Base-by-base conservation (phyloP, 1,140 invertebrate genomes). In the Leucophenga varia region DNA sequence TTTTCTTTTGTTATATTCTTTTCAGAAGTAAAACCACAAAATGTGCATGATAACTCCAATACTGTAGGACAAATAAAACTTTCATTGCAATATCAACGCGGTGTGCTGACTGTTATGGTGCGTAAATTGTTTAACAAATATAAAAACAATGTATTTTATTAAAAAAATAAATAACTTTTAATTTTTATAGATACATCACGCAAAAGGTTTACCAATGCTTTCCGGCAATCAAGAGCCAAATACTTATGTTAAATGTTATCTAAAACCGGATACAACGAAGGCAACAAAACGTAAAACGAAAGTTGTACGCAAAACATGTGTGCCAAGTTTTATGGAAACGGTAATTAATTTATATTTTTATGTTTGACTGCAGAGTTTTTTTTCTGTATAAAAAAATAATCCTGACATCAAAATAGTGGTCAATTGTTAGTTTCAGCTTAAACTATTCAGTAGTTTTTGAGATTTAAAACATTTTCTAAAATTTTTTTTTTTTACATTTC, bases 251-350 rank as follows among this genome's bases (percentile, higher is more conserved):
- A 95, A 95, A 77, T 86, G 88, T 9, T 98, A 98, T 75, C 79
- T 98, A 43, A 85, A 93, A 55, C 90, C 84, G 64, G 95, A 90
- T 77, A 89, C 79, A 65, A 88, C 81, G 48, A 95, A 95, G 79
- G 85, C 82, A 48, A 97, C 95, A 19, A 98, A 98, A 78, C 80
- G 92, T 10, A 98, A 98, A 77, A 98, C 95, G 0, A 93, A 94
- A 78, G 89, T 96, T 16, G 84, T 96, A 2, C 88, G 89, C 55
- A 87, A 88, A 60, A 95, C 90, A 70, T 92, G 89, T 69, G 91
- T 97, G 79, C 95, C 95, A 6, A 95, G 92, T 18, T 98, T 95
- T 77, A 97, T 98, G 92, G 95, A 98, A 84, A 94, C 94, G 89
- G 90, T 95, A 77, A 79, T 69, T 32, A 44, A 36, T 44, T 25